Evolutionary conservation across 37 sponge, comb jelly and placozoan genomes (phyloP).

Genomic region (Ephydatia muelleri): DNA sequence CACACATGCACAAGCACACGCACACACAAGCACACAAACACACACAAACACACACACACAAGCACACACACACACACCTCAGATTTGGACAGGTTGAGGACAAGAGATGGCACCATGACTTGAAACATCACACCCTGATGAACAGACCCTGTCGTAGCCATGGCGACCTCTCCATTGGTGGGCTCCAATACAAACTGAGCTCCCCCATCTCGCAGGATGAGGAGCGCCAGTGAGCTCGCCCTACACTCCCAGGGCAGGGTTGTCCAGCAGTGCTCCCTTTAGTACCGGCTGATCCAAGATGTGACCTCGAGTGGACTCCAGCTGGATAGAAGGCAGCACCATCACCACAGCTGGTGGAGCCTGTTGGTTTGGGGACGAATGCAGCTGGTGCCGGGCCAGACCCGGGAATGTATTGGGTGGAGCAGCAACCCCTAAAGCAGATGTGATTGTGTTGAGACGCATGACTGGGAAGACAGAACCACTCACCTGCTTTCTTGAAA

Average conservation of each 20-base stretch:
- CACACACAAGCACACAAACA: background rate
- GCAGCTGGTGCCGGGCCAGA: background rate
- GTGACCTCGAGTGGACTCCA: constrained; percentile 39
- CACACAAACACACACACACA: background rate
- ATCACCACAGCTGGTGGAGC: constrained; percentile 20
- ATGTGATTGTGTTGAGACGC: background rate
- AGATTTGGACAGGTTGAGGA: background rate
- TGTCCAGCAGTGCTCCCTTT: constrained; percentile 10
- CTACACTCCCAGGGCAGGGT: constrained; percentile 67
- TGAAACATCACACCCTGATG: constrained; percentile 5
- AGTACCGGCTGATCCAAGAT: constrained; percentile 55
- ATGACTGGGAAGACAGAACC: no score
- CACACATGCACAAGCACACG: no score
- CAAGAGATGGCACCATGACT: background rate
- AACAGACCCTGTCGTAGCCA: constrained; percentile 14
- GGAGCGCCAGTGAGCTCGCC: constrained; percentile 1
- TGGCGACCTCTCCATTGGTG: constrained; percentile 34
- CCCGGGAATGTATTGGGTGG: background rate
- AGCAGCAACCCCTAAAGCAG: background rate
- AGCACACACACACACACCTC: constrained; percentile 11
- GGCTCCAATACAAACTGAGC: constrained; percentile 42
- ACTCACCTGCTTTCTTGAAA: background rate
- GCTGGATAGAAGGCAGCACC: constrained; percentile 25
- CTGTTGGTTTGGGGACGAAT: background rate
- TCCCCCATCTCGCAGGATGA: constrained; percentile 10